Evolutionary conservation across 2,888 invertebrate genomes (phyloP).

Genomic region (Tetranychus piercei): DNA sequence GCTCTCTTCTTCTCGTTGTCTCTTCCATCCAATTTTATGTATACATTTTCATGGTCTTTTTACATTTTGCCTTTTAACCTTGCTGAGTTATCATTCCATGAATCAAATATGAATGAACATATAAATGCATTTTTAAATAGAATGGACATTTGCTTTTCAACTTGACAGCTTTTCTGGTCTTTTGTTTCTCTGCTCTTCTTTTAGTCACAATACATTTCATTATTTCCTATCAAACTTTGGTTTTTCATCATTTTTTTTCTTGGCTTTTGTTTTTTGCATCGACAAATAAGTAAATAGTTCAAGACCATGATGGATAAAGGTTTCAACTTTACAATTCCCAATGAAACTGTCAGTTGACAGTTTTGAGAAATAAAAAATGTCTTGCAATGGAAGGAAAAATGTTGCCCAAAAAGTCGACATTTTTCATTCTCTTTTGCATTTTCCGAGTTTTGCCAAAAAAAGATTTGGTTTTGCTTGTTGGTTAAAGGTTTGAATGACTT

Average conservation of each 20-base stretch:
- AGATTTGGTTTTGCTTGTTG: no score
- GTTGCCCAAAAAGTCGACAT: no score
- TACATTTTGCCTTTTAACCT: no score
- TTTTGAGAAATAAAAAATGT: no score
- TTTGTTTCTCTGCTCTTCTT: neutral
- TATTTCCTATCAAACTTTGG: neutral
- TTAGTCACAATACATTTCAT: neutral
- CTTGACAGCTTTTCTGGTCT: neutral
- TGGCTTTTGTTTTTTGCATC: neutral
- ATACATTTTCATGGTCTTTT: no score
- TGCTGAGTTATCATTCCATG: neutral
- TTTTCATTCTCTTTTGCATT: neutral
- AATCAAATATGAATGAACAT: neutral
- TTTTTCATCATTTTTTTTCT: neutral
- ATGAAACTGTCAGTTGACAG: neutral
- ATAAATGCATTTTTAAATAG: neutral
- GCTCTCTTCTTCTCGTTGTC: neutral
- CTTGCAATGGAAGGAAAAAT: no score
- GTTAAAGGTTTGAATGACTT: no score
- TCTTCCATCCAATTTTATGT: neutral
- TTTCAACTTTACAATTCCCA: neutral
- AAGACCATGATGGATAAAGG: neutral
- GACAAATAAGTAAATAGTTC: neutral
- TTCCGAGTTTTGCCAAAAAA: neutral
- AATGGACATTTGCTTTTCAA: neutral